A percentile compares a stretch with the other conserved stretches of the same genome.
These are phyloP conservation scores for Venustaconcha ellipsiformis DNA, from an alignment of 1,140 invertebrate genomes.

Conservation along the genomic window DNA sequence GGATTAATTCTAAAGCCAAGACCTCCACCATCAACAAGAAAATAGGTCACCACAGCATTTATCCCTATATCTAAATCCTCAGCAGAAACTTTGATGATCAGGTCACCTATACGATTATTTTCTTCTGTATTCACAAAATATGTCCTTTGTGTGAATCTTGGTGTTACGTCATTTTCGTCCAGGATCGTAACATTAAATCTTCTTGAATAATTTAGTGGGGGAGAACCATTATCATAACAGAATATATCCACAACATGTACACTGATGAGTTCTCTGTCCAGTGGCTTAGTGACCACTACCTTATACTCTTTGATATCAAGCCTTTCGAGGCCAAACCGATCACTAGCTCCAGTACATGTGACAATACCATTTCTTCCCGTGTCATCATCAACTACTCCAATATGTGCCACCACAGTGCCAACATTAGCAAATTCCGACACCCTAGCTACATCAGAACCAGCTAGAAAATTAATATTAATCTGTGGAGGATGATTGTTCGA, in stretches of 20 bases:
- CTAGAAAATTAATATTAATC: slow-evolving; percentile 50
- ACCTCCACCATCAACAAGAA: slow-evolving; percentile 10
- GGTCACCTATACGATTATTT: slow-evolving; percentile 49
- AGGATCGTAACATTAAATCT: slow-evolving; percentile 84
- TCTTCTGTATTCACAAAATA: slow-evolving; percentile 46
- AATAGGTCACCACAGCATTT: slow-evolving; percentile 41
- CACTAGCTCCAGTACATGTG: slow-evolving; percentile 46
- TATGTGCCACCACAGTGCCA: slow-evolving; percentile 56
- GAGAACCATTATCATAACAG: slow-evolving; percentile 83
- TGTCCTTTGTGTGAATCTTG: slow-evolving; percentile 74
- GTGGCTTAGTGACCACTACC: slow-evolving; percentile 68
- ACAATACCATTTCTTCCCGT: slow-evolving; percentile 57
- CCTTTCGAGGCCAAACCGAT: slow-evolving; percentile 54
- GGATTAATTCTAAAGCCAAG: slow-evolving; percentile 84
- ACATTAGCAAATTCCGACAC: slow-evolving; percentile 56
- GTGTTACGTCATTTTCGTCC: slow-evolving; percentile 92
- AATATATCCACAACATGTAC: slow-evolving; percentile 83
- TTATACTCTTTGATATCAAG: slow-evolving; percentile 58
- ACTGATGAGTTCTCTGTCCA: slow-evolving; percentile 83
- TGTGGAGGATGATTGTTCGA: slow-evolving; percentile 61
- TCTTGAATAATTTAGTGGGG: slow-evolving; percentile 79
- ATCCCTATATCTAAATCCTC: slow-evolving; percentile 70
- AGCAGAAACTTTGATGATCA: slow-evolving; percentile 40
- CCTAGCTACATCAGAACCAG: slow-evolving; percentile 40
- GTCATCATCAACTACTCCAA: slow-evolving; percentile 56